Base-by-base conservation (phyloP, 1,140 invertebrate species). In the Saccostrea cuccullata region DNA sequence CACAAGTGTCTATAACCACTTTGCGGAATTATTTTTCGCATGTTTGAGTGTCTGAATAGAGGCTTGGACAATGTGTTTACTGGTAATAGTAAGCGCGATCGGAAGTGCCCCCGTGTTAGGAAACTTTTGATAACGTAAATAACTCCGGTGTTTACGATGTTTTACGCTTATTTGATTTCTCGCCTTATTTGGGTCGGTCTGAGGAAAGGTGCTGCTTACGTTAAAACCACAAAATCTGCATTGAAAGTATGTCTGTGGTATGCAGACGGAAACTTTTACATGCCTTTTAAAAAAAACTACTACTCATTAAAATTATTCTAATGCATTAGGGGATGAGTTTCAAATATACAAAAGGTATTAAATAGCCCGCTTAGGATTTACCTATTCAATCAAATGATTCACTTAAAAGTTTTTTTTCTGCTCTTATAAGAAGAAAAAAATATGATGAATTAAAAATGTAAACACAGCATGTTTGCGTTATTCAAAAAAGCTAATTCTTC, bases 101-200 rank as follows among this genome's bases (percentile, higher is more conserved):
- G 70, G 70, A 77, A 77, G 26, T 77, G 70, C 26, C 70, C 47
- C 26, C 30, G 26, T 77, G 70, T 77, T 30, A 77, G 70, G 26
- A 12, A 77, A 77, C 70, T 26, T 30, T 23, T 17, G 70, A 77
- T 77, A 77, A 30, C 70, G 30, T 77, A 77, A 77, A 77, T 67
- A 67, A 67, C 23, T 20, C 20, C 60, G 9, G 26, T 77, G 70
- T 77, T 77, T 77, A 77, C 70, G 70, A 77, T 13, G 26, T 77
- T 77, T 77, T 77, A 77, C 70, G 70, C 70, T 36, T 36, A 77
- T 77, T 77, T 77, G 70, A 77, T 77, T 77, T 77, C 70, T 77
- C 13, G 70, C 70, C 70, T 77, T 77, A 77, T 77, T 77, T 77
- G 70, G 70, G 60, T 77, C 26, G 70, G 60, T 77, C 26, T 77